These are phyloP conservation scores for Polypterus senegalus DNA, from an alignment of 2,113 vertebrate species.

Conservation along the genomic window DNA sequence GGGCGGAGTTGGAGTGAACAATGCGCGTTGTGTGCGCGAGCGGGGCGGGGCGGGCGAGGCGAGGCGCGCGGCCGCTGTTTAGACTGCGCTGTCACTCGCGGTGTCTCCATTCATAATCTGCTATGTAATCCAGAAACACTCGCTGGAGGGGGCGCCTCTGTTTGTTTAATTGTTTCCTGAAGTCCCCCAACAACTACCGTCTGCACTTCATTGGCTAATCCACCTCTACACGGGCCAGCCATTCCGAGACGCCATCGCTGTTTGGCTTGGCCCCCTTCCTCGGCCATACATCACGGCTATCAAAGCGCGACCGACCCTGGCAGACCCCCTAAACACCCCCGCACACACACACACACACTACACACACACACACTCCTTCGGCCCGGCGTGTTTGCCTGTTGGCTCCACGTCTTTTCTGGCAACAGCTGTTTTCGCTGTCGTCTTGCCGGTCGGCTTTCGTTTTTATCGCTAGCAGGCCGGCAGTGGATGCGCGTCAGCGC, in stretches of 20 bases:
- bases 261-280: conserved; percentile 51
- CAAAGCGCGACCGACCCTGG: conserved; percentile 19
- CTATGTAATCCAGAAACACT: conserved; percentile 55
- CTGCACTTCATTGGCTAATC: conserved; percentile 43
- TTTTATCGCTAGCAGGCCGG: too few species aligned
- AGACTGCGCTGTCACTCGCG: conserved; percentile 46
- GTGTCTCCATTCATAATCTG: conserved; percentile 61
- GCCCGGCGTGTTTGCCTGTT: too few species aligned
- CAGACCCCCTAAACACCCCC: too few species aligned
- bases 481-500: too few species aligned
- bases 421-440: too few species aligned
- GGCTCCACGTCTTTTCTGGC: too few species aligned
- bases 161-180: conserved; percentile 64
- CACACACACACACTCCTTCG: too few species aligned
- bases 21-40: too few species aligned
- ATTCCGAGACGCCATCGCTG: conserved; percentile 54
- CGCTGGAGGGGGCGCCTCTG: conserved; percentile 49
- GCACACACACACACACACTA: too few species aligned
- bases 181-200: conserved; percentile 42
- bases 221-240: conserved; percentile 46
- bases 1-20: too few species aligned
- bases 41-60: not conserved
- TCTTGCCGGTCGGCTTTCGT: too few species aligned
- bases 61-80: conserved; percentile 21
- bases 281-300: conserved; percentile 54